Evolutionary conservation across 2,888 invertebrate genomes (phyloP), one percentile per base, ranked within the genome.

Genomic region (Oscheius myriophilus): DNA sequence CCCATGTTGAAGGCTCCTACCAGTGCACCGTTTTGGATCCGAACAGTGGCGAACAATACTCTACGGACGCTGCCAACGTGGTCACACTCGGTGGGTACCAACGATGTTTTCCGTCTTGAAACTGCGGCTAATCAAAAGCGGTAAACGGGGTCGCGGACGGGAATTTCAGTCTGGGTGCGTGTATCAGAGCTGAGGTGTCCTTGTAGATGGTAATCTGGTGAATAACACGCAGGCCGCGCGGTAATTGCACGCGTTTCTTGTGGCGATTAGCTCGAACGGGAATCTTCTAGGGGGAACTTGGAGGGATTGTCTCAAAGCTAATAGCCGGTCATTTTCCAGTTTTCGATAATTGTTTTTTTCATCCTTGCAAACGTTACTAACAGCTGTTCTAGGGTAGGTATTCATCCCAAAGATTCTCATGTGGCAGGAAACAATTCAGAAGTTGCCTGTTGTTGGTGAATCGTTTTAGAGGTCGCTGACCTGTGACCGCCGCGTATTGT

Each of bases 11-110:
- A 49, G 80, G 80, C 46, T 69, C 71, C 18, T 80, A 73, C 59
- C 76, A 80, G 89, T 96, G 95, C 75, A 84, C 84, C 66, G 81
- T 88, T 45, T 88, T 92, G 92, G 83, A 69, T 39, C 75, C 92
- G 92, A 85, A 93, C 92, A 89, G 92, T 91, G 86, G 87, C 11
- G 77, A 80, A 7, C 86, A 86, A 53, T 72, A 81, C 41, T 80
- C 80, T 14, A 82, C 82, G 49, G 71, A 67, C 12, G 71, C 76
- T 12, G 83, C 83, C 6, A 82, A 81, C 26, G 80, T 83, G 49
- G 80, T 87, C 54, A 82, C 87, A 18, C 70, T 84, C 25, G 83
- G 86, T 84, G 41, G 64, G 81, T 75, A 18, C 3, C 33, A 62
- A 49, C 45, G n/a, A 33, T 33, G 33, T 33, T 9, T 33, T 33